phyloP scores from a whole-genome alignment of 1,140 invertebrate genomes.

The Pollicipes pollicipes region DNA sequence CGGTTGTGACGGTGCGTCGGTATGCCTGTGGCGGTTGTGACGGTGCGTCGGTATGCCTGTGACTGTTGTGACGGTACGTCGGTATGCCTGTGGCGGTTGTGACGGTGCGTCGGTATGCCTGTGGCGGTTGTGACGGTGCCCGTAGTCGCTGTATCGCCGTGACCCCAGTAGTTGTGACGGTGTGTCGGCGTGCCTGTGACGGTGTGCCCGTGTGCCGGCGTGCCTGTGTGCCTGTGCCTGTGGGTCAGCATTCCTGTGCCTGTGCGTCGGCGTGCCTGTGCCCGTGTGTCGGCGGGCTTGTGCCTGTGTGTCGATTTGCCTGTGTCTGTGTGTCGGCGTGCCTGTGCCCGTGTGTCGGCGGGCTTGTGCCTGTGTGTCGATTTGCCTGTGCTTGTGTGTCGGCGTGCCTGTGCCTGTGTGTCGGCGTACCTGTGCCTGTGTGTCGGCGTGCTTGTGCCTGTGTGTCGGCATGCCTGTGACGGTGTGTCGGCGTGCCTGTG shows the following conservation, averaged over 20 bases:
- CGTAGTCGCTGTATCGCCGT: too few relatives aligned
- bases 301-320: too few relatives aligned
- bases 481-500: background rate
- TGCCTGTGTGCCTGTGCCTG: background rate
- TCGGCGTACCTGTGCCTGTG: background rate
- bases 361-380: background rate
- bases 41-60: too few relatives aligned
- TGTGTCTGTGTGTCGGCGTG: background rate
- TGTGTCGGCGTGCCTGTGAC: too few relatives aligned
- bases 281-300: too few relatives aligned
- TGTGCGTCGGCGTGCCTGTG: too few relatives aligned
- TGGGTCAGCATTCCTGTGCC: background rate
- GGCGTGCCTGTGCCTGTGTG: background rate
- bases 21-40: background rate
- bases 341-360: background rate
- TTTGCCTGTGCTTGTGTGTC: background rate
- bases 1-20: background rate
- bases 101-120: too few relatives aligned
- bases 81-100: background rate
- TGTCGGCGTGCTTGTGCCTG: background rate
- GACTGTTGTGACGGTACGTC: too few relatives aligned
- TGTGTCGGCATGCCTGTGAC: background rate
- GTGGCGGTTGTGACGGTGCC: too few relatives aligned
- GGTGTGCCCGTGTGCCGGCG: background rate
- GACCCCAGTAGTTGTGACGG: too few relatives aligned